Percentiles rank a stretch among this genome's conserved stretches.
Conservation (phyloP, 2,888 invertebrate genomes). For the Buathra laborator region DNA sequence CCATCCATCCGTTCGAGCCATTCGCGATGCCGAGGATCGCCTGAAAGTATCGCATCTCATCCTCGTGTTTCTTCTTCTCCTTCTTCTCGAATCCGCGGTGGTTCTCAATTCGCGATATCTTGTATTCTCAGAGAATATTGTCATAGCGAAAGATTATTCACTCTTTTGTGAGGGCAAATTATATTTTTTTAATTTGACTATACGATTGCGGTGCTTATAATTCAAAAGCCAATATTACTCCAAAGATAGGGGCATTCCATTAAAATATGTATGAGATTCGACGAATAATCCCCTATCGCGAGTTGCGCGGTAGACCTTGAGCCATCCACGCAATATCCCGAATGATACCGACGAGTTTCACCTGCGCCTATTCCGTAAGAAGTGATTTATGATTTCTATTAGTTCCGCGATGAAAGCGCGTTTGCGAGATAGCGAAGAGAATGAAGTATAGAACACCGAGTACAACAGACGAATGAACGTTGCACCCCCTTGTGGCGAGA, state of each 20-base stretch:
- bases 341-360: not conserved
- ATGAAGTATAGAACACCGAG: not conserved
- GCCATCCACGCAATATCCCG: not conserved
- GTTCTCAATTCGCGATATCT: conserved; percentile 57
- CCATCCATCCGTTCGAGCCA: conserved; percentile 76
- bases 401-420: conserved; percentile 32
- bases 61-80: conserved; percentile 48
- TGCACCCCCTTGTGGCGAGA: conserved; percentile 13
- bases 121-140: not conserved
- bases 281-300: no score
- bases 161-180: no score
- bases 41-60: conserved; percentile 74
- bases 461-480: conserved; percentile 6
- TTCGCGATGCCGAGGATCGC: conserved; percentile 65
- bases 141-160: no score
- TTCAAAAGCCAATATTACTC: no score
- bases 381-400: conserved; percentile 33
- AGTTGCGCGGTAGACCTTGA: no score
- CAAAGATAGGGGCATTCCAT: no score
- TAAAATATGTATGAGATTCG: no score
- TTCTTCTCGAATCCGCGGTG: conserved; percentile 43
- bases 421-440: not conserved
- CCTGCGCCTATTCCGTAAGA: not conserved
- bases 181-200: not conserved
- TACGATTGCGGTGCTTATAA: not conserved